These are phyloP conservation scores for Drosophila sordidula DNA, from an alignment of 2,888 invertebrate species.

Conservation along the genomic window DNA sequence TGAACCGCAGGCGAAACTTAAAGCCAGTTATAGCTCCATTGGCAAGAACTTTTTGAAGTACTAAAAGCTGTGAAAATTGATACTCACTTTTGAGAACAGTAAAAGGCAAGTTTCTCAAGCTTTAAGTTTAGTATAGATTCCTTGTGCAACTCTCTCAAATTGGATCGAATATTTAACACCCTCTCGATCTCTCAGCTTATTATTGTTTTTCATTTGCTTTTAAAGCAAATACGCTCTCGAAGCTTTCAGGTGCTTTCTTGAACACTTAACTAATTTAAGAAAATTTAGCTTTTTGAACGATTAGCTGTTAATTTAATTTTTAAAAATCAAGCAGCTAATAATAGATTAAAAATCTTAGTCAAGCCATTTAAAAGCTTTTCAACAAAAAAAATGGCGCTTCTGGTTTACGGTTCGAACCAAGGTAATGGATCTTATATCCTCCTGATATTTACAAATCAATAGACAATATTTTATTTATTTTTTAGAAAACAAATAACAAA, in stretches of 20 bases:
- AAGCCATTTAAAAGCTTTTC: too few relatives aligned
- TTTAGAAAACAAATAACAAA: too few relatives aligned
- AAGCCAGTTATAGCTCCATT: background rate
- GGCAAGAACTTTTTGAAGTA: background rate
- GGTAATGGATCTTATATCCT: too few relatives aligned
- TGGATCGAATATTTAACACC: too few relatives aligned
- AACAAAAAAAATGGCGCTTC: too few relatives aligned
- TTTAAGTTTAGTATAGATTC: background rate
- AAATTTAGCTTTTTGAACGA: background rate
- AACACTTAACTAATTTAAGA: background rate
- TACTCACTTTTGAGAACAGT: background rate
- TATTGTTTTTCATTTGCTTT: constrained; percentile 1
- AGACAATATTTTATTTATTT: too few relatives aligned
- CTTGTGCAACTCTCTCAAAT: too few relatives aligned
- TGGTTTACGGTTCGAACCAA: too few relatives aligned
- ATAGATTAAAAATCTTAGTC: background rate
- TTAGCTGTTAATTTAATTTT: background rate
- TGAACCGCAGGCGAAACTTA: constrained; percentile 6
- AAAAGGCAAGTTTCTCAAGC: background rate
- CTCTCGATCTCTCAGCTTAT: background rate
- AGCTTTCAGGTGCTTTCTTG: background rate
- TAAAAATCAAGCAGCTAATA: background rate
- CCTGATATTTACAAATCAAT: too few relatives aligned
- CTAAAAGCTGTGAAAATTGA: background rate
- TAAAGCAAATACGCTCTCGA: background rate